Base-by-base conservation (phyloP, 2,113 vertebrate genomes). In the Perognathus longimembris region DNA sequence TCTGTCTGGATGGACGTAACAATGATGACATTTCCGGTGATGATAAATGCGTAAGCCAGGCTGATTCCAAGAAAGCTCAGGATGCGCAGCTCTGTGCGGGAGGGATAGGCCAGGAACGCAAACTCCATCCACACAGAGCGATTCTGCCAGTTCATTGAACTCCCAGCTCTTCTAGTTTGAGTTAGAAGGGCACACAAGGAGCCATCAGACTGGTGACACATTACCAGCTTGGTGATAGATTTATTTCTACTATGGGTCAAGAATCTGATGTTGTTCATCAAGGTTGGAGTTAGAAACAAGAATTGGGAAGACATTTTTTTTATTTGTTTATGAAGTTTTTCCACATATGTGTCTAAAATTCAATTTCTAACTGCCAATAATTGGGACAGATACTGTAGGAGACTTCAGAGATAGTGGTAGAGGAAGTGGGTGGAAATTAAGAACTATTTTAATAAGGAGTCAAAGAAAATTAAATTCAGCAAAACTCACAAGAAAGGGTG, bases 71-170 rank as follows among this genome's bases (percentile, higher is more conserved):
- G 12, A 90, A 96, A 95, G 50, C 83, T 78, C 10, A 97, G 34
- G 14, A 61, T 0, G 3, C 32, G 7, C 17, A 89, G 80, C 40
- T 91, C 89, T 2, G 45, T n/a, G 63, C 34, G 7, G 8, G 50
- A 94, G 2, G 96, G 96, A 22, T 96, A 97, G 69, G 95, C 92
- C 89, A 94, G 63, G 79, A 97, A 95, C 38, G 92, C 69, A 10
- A 97, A 95, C 42, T 96, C 94, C 73, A 57, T 83, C 70, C 78
- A 30, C 20, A 57, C 6, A 0, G 96, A 97, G 70, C 1, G 6
- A 42, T 97, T 96, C 50, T 36, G 74, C 93, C 93, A 84, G 63
- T 22, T 17, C 95, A 96, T 77, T 5, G 89, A 59, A 38, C 21
- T 6, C 26, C 69, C 15, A 66, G 42, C 6, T 14, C 2, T 22